Conservation (phyloP, 2,113 vertebrate genomes). For the Corythornis madagascariensis region DNA sequence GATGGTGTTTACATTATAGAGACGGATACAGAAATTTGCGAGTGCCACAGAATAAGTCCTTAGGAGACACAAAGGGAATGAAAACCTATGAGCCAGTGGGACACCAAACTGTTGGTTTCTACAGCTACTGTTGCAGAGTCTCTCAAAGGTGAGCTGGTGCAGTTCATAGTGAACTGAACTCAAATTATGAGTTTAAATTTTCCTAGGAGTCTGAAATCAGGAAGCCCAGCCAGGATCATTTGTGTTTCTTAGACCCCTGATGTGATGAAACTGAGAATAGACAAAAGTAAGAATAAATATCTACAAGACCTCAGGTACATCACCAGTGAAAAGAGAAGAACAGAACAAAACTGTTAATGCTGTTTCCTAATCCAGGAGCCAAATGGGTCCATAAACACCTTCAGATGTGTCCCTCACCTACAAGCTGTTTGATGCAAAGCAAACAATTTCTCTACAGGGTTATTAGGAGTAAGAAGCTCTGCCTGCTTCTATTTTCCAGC, state of each 20-base stretch:
- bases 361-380: not conserved
- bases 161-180: not conserved
- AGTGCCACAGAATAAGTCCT: not conserved
- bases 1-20: not conserved
- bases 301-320: not conserved
- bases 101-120: accelerated
- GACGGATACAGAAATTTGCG: not conserved
- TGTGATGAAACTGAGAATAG: not conserved
- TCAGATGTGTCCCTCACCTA: not conserved
- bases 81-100: not conserved
- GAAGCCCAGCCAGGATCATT: not conserved
- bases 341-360: not conserved
- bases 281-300: not conserved
- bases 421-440: not conserved
- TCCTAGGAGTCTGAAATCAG: not conserved
- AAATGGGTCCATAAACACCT: not conserved
- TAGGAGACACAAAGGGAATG: not conserved
- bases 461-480: not conserved
- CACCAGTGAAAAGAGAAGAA: not conserved
- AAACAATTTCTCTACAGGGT: not conserved
- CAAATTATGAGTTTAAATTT: not conserved
- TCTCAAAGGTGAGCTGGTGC: not conserved
- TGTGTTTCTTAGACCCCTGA: not conserved
- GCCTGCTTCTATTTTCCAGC: not conserved
- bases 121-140: not conserved